These are phyloP conservation scores for Florisuga fusca DNA, from an alignment of 2,797 vertebrate genomes.

Conservation along the genomic window DNA sequence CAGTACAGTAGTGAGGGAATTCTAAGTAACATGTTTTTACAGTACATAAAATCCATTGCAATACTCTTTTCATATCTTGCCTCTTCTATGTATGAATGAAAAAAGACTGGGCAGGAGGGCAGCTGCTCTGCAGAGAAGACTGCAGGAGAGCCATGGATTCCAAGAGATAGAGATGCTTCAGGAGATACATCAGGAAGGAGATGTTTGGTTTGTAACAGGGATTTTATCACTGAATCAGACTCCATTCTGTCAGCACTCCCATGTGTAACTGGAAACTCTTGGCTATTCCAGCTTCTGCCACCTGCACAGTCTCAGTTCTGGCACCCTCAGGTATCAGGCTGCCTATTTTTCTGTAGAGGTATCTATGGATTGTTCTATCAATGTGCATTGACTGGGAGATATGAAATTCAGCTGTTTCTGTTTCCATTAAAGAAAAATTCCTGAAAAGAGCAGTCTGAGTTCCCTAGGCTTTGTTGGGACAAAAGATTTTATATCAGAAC, in stretches of 20 bases:
- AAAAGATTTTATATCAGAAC: neutral
- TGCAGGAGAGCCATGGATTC: neutral
- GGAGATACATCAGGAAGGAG: neutral
- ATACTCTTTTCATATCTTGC: slow-evolving; percentile 33
- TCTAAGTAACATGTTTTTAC: neutral
- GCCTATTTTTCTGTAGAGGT: neutral
- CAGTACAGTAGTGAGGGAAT: neutral
- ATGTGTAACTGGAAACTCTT: neutral
- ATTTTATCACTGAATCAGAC: neutral
- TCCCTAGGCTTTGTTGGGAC: neutral
- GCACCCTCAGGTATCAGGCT: neutral
- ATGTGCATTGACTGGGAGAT: neutral
- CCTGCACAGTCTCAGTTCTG: neutral
- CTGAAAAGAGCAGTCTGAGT: neutral
- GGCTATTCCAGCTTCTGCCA: neutral
- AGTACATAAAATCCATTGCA: slow-evolving; percentile 47
- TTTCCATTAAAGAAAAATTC: neutral
- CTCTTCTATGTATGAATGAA: neutral
- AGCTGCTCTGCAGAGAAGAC: neutral
- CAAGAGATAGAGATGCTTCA: neutral
- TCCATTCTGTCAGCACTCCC: neutral
- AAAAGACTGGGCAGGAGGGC: neutral
- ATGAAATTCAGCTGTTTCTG: neutral
- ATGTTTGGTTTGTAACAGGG: neutral
- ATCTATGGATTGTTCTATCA: neutral